A percentile compares a stretch with the other conserved stretches of the same genome.
Conservation (phyloP, 2,797 vertebrate species). For the Harpagifer antarcticus region DNA sequence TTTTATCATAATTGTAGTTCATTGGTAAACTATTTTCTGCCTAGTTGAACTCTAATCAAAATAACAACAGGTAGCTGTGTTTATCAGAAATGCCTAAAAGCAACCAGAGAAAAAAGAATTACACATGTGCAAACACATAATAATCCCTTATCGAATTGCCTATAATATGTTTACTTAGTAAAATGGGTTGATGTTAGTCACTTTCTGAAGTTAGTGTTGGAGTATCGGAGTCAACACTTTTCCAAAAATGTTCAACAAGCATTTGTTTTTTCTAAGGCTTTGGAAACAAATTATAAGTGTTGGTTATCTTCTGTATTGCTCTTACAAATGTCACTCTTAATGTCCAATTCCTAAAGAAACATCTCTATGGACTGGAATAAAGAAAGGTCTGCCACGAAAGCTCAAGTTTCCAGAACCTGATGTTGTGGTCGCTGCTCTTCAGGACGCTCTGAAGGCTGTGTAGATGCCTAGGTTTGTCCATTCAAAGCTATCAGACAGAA, state of each 20-base stretch:
- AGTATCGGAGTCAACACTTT: background rate
- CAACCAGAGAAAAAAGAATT: background rate
- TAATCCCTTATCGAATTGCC: background rate
- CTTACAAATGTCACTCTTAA: background rate
- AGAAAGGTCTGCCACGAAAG: conserved; percentile 92
- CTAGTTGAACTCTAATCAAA: background rate
- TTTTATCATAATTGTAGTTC: background rate
- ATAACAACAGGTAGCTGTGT: conserved; percentile 19
- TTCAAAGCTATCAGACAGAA: background rate
- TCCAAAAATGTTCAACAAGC: too few species aligned
- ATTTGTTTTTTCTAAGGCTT: background rate
- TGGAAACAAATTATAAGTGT: background rate
- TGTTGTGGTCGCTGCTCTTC: conserved; percentile 83
- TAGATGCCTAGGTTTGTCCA: conserved; percentile 68
- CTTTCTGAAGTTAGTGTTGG: background rate
- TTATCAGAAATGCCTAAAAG: background rate
- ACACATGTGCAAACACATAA: background rate
- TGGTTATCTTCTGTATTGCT: background rate
- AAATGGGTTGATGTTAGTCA: background rate
- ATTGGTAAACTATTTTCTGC: background rate
- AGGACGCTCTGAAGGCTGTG: conserved; percentile 73
- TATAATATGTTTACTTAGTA: background rate
- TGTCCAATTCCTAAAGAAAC: conserved; percentile 81
- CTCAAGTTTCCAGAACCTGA: conserved; percentile 92
- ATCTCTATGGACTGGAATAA: conserved; percentile 91